Conservation (phyloP, 2,113 vertebrate species). For the Bubalus kerabau region DNA sequence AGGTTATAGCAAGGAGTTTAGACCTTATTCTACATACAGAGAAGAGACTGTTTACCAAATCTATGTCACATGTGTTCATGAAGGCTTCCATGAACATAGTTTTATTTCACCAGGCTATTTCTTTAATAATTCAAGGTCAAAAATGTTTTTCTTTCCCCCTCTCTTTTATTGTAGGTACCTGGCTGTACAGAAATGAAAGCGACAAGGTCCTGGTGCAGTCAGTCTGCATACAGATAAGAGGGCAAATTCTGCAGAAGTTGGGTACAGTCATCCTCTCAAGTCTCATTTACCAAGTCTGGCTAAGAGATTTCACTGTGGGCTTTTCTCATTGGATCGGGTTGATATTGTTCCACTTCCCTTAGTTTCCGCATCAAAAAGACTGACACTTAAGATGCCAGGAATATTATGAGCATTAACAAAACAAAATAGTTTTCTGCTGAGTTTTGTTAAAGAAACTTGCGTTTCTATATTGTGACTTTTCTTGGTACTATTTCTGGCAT, state of each 20-base stretch:
- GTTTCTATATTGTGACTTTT: not conserved
- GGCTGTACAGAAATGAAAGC: conserved; percentile 86
- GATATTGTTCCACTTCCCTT: not conserved
- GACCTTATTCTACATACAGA: not conserved
- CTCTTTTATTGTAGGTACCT: conserved; percentile 83
- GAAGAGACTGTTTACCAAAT: not conserved
- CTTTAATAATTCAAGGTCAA: not conserved
- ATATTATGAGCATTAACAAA: not conserved
- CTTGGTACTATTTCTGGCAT: not conserved
- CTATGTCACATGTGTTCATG: not conserved
- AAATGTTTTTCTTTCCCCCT: not conserved
- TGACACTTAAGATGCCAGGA: not conserved
- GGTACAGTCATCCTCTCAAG: conserved; percentile 75
- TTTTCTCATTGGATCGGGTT: not conserved
- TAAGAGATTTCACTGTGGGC: not conserved
- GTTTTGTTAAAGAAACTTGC: not conserved
- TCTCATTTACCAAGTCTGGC: not conserved
- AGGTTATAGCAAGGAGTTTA: not conserved
- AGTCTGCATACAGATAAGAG: conserved; percentile 93
- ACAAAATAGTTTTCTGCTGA: not conserved
- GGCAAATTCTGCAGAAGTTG: conserved; percentile 93
- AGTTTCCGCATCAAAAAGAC: not conserved
- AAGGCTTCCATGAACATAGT: not conserved
- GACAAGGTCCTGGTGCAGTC: conserved; percentile 90
- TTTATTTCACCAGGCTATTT: not conserved